Evolutionary conservation across 2,113 vertebrate species (phyloP).

Genomic region (Carlito syrichta): DNA sequence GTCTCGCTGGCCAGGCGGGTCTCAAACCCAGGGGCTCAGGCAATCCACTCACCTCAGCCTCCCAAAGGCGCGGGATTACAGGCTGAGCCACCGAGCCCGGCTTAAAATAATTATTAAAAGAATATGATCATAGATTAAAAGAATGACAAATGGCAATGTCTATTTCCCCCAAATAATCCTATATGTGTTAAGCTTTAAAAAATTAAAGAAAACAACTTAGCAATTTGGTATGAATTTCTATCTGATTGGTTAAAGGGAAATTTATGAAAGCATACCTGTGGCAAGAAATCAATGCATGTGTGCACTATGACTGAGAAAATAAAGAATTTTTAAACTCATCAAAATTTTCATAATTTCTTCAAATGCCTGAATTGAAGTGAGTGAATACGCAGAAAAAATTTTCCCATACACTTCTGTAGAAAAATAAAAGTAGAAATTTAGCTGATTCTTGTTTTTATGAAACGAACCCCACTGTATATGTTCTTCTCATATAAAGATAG

Average conservation of each 20-base stretch:
- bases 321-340: not conserved
- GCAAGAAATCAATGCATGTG: not conserved
- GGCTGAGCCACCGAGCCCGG: no score
- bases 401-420: slow-evolving; percentile 8
- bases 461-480: not conserved
- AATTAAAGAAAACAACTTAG: not conserved
- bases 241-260: not conserved
- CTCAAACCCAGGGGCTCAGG: no score
- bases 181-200: not conserved
- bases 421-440: slow-evolving; percentile 42
- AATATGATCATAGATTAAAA: no score
- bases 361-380: not conserved
- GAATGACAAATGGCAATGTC: not conserved
- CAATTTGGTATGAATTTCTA: not conserved
- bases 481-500: not conserved
- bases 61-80: no score
- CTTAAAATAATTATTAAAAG: no score
- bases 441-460: not conserved
- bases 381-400: not conserved
- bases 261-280: not conserved
- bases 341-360: slow-evolving; percentile 26
- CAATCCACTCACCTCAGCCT: no score
- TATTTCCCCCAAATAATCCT: not conserved
- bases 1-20: no score
- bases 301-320: not conserved